phyloP scores from a whole-genome alignment of 2,888 invertebrate genomes.

The Odontothrips loti region DNA sequence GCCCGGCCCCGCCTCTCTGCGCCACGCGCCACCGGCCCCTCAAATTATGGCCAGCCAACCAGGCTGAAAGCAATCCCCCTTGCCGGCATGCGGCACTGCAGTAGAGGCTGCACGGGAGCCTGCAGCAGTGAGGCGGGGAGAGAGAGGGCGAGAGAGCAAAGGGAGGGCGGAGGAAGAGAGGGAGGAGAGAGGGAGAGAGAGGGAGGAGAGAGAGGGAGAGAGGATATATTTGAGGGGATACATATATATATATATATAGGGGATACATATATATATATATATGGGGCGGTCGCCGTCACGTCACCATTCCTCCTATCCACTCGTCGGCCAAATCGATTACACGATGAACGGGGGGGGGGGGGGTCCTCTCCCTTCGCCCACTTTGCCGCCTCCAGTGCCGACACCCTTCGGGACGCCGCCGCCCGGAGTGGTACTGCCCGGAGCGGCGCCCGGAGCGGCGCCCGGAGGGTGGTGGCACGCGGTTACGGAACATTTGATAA shows the following conservation, averaged over 20 bases:
- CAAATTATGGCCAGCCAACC: too few species aligned
- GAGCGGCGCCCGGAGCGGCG: not conserved
- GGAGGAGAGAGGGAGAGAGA: not conserved
- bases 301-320: too few species aligned
- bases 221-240: not conserved
- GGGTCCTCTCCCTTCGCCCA: not conserved
- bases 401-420: not conserved
- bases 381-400: too few species aligned
- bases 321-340: not conserved
- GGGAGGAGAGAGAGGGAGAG: not conserved
- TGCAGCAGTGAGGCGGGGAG: not conserved
- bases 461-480: constrained; percentile 27
- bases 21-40: too few species aligned
- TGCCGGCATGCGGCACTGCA: too few species aligned
- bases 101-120: not conserved
- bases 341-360: constrained; percentile 15
- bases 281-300: too few species aligned
- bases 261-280: too few species aligned
- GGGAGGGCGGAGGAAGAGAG: not conserved
- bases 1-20: too few species aligned
- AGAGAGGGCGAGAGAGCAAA: not conserved
- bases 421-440: not conserved
- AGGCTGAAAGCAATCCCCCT: too few species aligned
- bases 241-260: too few species aligned
- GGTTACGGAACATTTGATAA: constrained; percentile 15